Percentiles rank a stretch among this genome's conserved stretches.
Conservation (phyloP, 2,888 invertebrate species). For the Eilema caniola region DNA sequence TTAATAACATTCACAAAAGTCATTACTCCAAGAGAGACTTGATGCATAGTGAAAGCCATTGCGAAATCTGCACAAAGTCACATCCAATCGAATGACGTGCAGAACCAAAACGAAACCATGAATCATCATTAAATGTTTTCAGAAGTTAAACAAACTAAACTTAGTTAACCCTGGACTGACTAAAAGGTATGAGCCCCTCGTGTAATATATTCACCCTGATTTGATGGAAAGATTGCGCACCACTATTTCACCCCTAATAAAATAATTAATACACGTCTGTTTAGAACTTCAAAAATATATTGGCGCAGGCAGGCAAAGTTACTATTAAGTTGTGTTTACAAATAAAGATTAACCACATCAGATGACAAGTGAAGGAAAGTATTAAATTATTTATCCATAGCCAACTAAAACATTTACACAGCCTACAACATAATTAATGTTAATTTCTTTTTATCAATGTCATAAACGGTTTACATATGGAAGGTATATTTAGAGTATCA, state of each 20-base stretch:
- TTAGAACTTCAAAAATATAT: neutral
- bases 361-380: neutral
- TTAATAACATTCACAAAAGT: conserved; percentile 74
- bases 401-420: neutral
- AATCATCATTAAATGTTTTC: neutral
- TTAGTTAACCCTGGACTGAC: neutral
- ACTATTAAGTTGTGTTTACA: neutral
- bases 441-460: neutral
- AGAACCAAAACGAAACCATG: conserved; percentile 19
- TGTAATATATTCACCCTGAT: conserved; percentile 2
- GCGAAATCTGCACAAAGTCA: conserved; percentile 37
- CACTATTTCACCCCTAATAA: conserved; percentile 1
- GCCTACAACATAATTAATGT: neutral
- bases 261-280: neutral
- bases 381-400: neutral
- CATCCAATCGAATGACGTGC: conserved; percentile 32
- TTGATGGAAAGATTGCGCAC: neutral
- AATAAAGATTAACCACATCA: too few species aligned
- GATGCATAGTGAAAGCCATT: conserved; percentile 49
- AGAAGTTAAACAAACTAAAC: neutral
- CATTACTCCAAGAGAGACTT: conserved; percentile 50
- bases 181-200: neutral
- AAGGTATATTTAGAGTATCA: neutral
- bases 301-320: neutral
- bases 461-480: neutral